These are phyloP conservation scores for Eupithecia centaureata DNA, from an alignment of 2,888 invertebrate species.

Conservation along the genomic window DNA sequence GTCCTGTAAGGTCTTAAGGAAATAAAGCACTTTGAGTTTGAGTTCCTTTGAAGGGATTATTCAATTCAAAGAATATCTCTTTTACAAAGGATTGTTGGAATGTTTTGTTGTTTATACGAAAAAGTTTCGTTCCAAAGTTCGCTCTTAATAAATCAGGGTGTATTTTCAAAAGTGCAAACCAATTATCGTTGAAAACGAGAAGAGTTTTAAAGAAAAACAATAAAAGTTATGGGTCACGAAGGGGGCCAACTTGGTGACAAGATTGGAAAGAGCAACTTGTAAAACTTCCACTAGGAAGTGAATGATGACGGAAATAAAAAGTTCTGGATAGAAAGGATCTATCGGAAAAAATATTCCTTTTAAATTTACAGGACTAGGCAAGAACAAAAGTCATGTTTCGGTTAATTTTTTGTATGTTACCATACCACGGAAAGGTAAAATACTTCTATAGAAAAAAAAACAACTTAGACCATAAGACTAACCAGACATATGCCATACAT, in stretches of 20 bases:
- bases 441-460: too few species aligned
- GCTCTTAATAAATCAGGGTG: constrained; percentile 41
- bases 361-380: too few species aligned
- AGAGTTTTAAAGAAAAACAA: constrained; percentile 51
- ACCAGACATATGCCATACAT: too few species aligned
- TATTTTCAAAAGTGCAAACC: constrained; percentile 43
- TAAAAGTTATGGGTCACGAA: constrained; percentile 45
- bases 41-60: constrained; percentile 25
- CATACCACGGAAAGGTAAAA: too few species aligned
- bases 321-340: neutral
- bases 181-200: constrained; percentile 46
- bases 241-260: constrained; percentile 19
- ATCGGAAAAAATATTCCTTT: too few species aligned
- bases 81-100: neutral
- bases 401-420: too few species aligned
- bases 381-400: too few species aligned
- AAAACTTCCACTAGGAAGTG: neutral
- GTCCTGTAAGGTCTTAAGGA: too few species aligned
- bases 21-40: too few species aligned
- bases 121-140: neutral
- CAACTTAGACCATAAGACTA: too few species aligned
- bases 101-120: neutral
- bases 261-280: neutral
- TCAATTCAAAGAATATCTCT: constrained; percentile 24
- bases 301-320: neutral